phyloP scores from a whole-genome alignment of 2,888 invertebrate genomes.

The Caenorhabditis sp. region DNA sequence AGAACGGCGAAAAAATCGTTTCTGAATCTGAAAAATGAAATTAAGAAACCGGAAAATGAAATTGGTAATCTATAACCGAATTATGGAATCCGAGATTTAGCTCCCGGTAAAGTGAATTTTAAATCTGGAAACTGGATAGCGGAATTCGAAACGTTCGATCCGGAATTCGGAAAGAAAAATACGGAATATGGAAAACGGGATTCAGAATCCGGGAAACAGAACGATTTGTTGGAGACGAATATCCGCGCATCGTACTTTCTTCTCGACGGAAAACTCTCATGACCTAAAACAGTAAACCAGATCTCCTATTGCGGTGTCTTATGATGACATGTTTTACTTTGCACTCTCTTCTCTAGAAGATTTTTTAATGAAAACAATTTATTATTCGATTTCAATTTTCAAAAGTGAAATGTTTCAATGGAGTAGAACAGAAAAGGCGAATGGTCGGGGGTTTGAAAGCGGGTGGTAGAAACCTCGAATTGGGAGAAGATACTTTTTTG shows the following conservation, averaged over 20 bases:
- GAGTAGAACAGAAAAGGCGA: constrained; percentile 15
- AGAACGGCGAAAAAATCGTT: too few relatives aligned
- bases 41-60: too few relatives aligned
- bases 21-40: too few relatives aligned
- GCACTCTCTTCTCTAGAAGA: neutral
- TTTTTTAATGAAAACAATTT: neutral
- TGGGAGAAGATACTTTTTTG: neutral
- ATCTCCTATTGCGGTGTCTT: neutral
- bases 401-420: constrained; percentile 48
- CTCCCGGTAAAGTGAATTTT: too few relatives aligned
- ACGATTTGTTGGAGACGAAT: too few relatives aligned
- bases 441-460: constrained; percentile 22
- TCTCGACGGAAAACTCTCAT: neutral
- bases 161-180: too few relatives aligned
- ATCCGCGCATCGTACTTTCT: neutral
- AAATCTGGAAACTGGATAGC: too few relatives aligned
- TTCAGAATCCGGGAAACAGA: too few relatives aligned
- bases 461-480: constrained; percentile 38
- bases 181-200: too few relatives aligned
- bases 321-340: neutral
- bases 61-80: too few relatives aligned
- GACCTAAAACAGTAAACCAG: neutral
- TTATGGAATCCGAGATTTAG: too few relatives aligned
- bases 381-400: constrained; percentile 7
- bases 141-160: too few relatives aligned